A percentile compares a stretch with the other conserved stretches of the same genome.
These are phyloP conservation scores for Sebastes itinus DNA, from an alignment of 2,797 vertebrate species.

Conservation along the genomic window DNA sequence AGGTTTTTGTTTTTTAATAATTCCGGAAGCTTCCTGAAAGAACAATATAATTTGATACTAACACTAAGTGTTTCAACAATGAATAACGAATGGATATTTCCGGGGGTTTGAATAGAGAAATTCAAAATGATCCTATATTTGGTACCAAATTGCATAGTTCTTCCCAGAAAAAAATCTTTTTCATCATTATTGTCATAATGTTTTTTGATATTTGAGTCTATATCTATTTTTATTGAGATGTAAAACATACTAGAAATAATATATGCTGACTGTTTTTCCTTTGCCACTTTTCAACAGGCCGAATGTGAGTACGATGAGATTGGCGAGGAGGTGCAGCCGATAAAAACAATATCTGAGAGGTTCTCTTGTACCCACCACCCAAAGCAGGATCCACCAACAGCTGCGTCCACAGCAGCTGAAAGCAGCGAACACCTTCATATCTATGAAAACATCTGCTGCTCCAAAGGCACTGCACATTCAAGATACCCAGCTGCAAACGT, in stretches of 20 bases:
- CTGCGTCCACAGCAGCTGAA: not conserved
- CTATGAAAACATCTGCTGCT: constrained; percentile 44
- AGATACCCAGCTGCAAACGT: not conserved
- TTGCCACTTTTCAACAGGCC: constrained; percentile 1
- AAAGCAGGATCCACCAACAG: not conserved
- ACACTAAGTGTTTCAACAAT: too few species aligned
- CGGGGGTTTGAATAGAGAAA: too few species aligned
- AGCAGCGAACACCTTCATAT: accelerated
- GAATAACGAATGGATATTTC: too few species aligned
- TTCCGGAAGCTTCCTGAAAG: too few species aligned
- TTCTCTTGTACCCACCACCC: not conserved
- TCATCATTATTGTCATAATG: too few species aligned
- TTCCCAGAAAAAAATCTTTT: too few species aligned
- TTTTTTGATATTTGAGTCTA: too few species aligned
- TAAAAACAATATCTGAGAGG: not conserved
- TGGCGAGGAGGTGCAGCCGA: not conserved
- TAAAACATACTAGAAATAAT: not conserved
- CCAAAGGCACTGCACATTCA: not conserved
- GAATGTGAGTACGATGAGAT: not conserved
- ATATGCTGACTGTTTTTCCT: not conserved
- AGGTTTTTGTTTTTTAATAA: too few species aligned
- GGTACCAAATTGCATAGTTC: too few species aligned
- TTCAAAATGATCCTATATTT: too few species aligned
- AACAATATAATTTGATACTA: too few species aligned
- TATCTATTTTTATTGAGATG: too few species aligned